Evolutionary conservation across 2,113 vertebrate genomes (phyloP), one percentile per base, ranked within the genome.

Genomic region (Crotophaga sulcirostris): DNA sequence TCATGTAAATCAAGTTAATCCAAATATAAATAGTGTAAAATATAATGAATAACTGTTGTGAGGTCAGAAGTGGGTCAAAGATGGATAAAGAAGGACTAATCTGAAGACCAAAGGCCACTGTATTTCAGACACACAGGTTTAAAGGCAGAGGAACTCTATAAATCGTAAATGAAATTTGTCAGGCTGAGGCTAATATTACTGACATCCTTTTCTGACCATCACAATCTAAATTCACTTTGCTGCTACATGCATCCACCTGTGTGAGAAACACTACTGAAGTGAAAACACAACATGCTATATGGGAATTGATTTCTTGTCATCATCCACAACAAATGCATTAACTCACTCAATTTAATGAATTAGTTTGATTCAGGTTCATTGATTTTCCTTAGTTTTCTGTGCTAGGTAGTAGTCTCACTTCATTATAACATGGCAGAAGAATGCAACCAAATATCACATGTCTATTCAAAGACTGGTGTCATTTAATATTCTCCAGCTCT

Each of bases 11-110:
- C 66, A 87, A 84, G 44, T 78, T 84, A 93, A 93, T 91, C 68
- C 88, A 92, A 81, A 84, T 45, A 89, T 23, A 92, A 90, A 85
- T 51, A 84, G 55, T 59, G 64, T 84, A 84, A 90, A 80, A 81
- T 84, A 81, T 8, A 70, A 94, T 63, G 20, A 95, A 47, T 90
- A 87, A 90, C 54, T 88, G 28, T 33, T 75, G 25, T 33, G 64
- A 89, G 66, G 73, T 90, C 83, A 93, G 45, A 95, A 92, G 10
- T 49, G 25, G 70, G 80, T 90, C 86, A 84, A 86, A 95, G 69
- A 81, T 60, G 45, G 90, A 92, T 96, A 90, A 92, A 91, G 38
- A 63, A 66, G n/a, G 91, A 95, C 34, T 90, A 84, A 96, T 87
- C 69, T 91, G 72, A 90, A 70, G 73, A 75, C 18, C 36, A 78